A percentile compares a stretch with the other conserved stretches of the same genome.
Evolutionary conservation across 2,888 invertebrate genomes (phyloP).

Genomic region (Tromatobia lineatoria): DNA sequence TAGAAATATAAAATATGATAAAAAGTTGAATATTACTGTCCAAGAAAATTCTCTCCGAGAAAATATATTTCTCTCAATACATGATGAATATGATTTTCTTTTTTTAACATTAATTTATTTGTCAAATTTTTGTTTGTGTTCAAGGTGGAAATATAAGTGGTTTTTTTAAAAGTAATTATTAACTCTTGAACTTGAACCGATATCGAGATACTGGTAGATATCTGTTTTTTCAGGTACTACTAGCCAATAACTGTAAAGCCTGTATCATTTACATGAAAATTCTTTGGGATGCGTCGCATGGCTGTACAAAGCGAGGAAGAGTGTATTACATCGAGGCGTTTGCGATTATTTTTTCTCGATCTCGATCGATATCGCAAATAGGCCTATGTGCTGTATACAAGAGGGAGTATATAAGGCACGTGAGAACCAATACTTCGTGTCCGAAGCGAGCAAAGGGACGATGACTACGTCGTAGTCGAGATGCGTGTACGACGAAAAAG

Average conservation of each 20-base stretch:
- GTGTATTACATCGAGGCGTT: slow-evolving; percentile 10
- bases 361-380: slow-evolving; percentile 45
- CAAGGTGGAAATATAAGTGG: too few relatives aligned
- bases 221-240: not conserved
- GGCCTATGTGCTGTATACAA: slow-evolving; percentile 8
- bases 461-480: slow-evolving; percentile 21
- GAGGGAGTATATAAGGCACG: slow-evolving; percentile 18
- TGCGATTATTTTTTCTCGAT: slow-evolving; percentile 25
- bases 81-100: too few relatives aligned
- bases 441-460: slow-evolving; percentile 5
- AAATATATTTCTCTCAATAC: too few relatives aligned
- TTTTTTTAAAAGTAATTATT: too few relatives aligned
- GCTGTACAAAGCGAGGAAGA: slow-evolving; percentile 9
- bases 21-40: too few relatives aligned
- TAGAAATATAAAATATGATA: too few relatives aligned
- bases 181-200: not conserved
- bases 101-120: too few relatives aligned
- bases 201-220: not conserved
- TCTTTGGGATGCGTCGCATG: not conserved
- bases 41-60: too few relatives aligned
- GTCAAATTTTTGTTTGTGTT: too few relatives aligned
- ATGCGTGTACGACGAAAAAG: slow-evolving; percentile 9
- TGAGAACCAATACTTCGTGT: slow-evolving; percentile 25
- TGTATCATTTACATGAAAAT: slow-evolving; percentile 4
- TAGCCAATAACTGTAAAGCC: not conserved